phyloP scores from a whole-genome alignment of 2,888 invertebrate genomes.

The Drosophila paracracens region DNA sequence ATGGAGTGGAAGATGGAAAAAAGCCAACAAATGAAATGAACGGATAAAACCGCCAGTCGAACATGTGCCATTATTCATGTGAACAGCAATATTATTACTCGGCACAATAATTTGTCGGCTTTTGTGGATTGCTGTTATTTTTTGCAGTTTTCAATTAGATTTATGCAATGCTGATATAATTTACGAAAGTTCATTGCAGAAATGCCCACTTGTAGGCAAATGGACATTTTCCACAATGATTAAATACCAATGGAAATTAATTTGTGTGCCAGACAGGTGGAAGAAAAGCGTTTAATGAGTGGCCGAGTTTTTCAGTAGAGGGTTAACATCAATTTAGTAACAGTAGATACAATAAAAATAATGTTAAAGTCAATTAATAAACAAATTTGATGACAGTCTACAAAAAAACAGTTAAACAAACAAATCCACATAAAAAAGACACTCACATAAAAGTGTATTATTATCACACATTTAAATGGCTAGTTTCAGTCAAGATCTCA shows the following conservation, averaged over 20 bases:
- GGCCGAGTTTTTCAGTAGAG: background rate
- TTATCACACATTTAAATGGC: background rate
- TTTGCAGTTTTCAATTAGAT: constrained; percentile 29
- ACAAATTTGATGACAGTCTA: background rate
- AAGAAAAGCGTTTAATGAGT: background rate
- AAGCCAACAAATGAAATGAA: constrained; percentile 15
- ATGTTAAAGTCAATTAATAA: no score
- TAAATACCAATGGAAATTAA: constrained; percentile 10
- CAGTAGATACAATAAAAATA: background rate
- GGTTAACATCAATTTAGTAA: background rate
- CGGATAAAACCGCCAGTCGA: constrained; percentile 48
- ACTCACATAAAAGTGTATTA: background rate
- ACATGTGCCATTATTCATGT: constrained; percentile 60
- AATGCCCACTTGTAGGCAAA: constrained; percentile 7
- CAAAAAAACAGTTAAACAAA: background rate
- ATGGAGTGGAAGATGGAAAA: constrained; percentile 5
- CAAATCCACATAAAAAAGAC: background rate
- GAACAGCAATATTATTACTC: constrained; percentile 27
- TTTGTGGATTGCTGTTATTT: constrained; percentile 29
- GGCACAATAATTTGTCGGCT: constrained; percentile 64
- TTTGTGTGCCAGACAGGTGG: constrained; percentile 11
- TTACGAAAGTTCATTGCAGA: constrained; percentile 28
- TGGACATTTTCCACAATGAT: constrained; percentile 4
- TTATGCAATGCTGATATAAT: constrained; percentile 67
- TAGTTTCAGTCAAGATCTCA: background rate